These are phyloP conservation scores for Discoglossus pictus DNA, from an alignment of 2,797 vertebrate genomes.

Conservation along the genomic window DNA sequence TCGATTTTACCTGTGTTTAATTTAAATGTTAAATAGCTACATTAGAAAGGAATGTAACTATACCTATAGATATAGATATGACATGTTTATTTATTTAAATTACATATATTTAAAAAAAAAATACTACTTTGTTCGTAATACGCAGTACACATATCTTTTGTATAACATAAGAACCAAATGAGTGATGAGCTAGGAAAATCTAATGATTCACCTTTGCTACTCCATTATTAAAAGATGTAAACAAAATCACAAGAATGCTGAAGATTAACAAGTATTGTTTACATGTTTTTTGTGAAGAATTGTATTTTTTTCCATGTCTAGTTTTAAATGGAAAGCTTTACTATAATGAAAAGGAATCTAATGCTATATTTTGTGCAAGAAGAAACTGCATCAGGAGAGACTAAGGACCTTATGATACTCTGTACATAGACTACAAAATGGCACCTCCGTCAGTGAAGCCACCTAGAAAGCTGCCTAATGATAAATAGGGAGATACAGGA, in stretches of 20 bases:
- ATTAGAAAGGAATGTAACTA: conserved; percentile 38
- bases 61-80: conserved; percentile 23
- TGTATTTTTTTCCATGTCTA: too few relatives aligned
- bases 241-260: background rate
- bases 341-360: too few relatives aligned
- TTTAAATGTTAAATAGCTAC: conserved; percentile 21
- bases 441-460: too few relatives aligned
- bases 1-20: conserved; percentile 41
- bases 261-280: too few relatives aligned
- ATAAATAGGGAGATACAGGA: too few relatives aligned
- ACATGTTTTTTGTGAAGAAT: too few relatives aligned
- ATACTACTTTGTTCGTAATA: background rate
- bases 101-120: conserved; percentile 6
- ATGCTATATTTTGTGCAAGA: too few relatives aligned
- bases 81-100: conserved; percentile 40
- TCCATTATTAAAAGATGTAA: conserved; percentile 8
- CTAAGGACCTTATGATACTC: too few relatives aligned
- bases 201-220: conserved; percentile 15
- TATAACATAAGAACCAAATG: conserved; percentile 27
- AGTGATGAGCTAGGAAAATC: conserved; percentile 10
- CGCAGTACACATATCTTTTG: background rate
- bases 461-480: too few relatives aligned
- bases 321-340: too few relatives aligned
- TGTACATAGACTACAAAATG: too few relatives aligned
- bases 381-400: too few relatives aligned